Base-by-base conservation (phyloP, 2,797 vertebrate species). In the Atherinosoma microstoma region DNA sequence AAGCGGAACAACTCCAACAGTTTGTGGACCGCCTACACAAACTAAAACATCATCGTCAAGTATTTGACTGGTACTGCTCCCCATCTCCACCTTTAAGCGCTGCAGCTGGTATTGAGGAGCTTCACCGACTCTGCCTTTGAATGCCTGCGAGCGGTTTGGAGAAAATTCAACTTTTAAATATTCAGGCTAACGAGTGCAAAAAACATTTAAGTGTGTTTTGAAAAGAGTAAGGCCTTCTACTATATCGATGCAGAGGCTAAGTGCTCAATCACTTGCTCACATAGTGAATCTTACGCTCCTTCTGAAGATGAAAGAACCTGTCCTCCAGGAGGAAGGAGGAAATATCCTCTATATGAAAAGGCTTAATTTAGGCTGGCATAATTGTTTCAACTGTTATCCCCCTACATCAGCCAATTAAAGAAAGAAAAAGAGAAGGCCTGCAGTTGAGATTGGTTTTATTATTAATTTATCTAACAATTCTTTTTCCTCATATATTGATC, bases 261-360 rank as follows among this genome's bases (percentile, higher is more conserved):
- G n/a, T n/a, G 54, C 53, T 64, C 63, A 64, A 29, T 53, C 47
- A 57, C 62, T 49, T 66, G 71, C 61, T 62, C 36, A 62, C 32
- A 8, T 12, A 16, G 35, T 42, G 45, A 62, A 64, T 53, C 29
- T 57, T n/a, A 29, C 29, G 22, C 22, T 34, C 5, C 45, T 57
- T 6, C 29, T 49, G 61, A 59, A 79, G 53, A 79, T 70, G 34
- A 73, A 75, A 79, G 42, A 56, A 68, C 34, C 15, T 30, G 42
- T 57, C 61, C 59, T 64, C 18, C 34, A 67, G 61, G 51, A 57
- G 47, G 62, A 30, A 30, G 36, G 16, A 42, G 49, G 29, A 36
- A 10, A 1, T 7, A 16, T 24, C 34, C n/a, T 22, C 32, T 10
- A 7, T 49, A 58, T 27, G 20, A 53, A 64, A 63, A 67, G 34